Conservation (phyloP, 2,797 vertebrate genomes). For the Mormyrops boulengeri region DNA sequence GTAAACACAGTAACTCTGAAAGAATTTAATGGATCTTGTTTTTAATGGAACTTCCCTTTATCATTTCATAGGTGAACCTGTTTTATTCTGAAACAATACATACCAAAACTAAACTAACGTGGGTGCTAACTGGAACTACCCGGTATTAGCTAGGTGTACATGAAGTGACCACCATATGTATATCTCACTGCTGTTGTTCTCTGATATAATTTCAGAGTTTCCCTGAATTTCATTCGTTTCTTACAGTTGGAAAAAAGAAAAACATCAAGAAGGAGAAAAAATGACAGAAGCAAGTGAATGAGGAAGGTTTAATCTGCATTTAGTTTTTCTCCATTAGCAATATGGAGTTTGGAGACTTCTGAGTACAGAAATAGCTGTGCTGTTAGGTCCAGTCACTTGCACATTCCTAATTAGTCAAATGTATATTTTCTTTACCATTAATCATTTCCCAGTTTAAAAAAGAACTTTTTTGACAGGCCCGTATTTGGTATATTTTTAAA, state of each 20-base stretch:
- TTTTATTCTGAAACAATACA: too few species aligned
- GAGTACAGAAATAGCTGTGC: neutral
- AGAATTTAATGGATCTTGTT: too few species aligned
- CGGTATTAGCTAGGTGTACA: neutral
- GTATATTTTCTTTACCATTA: neutral
- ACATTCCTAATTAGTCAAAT: neutral
- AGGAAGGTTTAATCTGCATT: constrained; percentile 35
- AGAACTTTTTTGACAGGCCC: neutral
- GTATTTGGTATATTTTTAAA: neutral
- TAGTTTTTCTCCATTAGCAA: neutral
- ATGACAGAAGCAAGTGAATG: constrained; percentile 39
- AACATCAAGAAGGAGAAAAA: constrained; percentile 72
- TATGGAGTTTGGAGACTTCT: neutral
- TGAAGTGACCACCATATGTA: neutral
- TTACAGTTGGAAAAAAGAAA: constrained; percentile 65
- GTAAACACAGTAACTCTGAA: too few species aligned
- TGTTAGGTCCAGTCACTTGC: neutral
- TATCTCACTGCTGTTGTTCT: neutral
- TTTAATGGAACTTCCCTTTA: too few species aligned
- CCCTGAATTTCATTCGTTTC: constrained; percentile 32
- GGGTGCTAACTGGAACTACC: neutral
- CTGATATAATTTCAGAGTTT: constrained; percentile 13
- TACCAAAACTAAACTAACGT: neutral
- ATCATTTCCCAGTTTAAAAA: neutral
- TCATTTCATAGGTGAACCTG: too few species aligned